phyloP scores from a whole-genome alignment of 2,797 vertebrate species.

The Onychomys leucogaster region DNA sequence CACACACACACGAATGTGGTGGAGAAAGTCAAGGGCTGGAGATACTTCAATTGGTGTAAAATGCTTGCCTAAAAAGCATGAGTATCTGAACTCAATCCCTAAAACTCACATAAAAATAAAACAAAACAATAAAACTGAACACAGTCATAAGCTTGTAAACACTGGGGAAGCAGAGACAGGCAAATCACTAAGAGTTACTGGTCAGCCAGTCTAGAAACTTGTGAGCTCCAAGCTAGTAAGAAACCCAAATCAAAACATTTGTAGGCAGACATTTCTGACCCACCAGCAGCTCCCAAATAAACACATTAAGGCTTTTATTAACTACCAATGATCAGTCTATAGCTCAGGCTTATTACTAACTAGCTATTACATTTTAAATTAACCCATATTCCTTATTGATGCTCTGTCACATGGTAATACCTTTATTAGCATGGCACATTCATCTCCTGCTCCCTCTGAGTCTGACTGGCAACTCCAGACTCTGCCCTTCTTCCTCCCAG shows the following conservation, averaged over 20 bases:
- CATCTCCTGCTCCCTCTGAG: neutral
- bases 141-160: neutral
- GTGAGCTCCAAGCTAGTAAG: neutral
- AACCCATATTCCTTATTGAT: neutral
- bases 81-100: neutral
- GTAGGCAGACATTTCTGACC: neutral
- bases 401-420: neutral
- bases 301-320: neutral
- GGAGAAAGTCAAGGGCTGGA: neutral
- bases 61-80: neutral
- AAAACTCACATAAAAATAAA: neutral
- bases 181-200: neutral
- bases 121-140: neutral
- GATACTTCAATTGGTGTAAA: neutral
- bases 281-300: neutral
- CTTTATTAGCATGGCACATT: neutral
- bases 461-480: neutral
- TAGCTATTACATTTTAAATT: neutral
- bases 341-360: neutral
- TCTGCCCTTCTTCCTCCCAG: neutral
- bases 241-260: neutral
- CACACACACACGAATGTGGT: neutral
- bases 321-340: neutral
- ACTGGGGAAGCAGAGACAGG: neutral
- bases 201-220: neutral